phyloP scores from a whole-genome alignment of 2,113 vertebrate species.

The Dunckerocampus dactyliophorus region DNA sequence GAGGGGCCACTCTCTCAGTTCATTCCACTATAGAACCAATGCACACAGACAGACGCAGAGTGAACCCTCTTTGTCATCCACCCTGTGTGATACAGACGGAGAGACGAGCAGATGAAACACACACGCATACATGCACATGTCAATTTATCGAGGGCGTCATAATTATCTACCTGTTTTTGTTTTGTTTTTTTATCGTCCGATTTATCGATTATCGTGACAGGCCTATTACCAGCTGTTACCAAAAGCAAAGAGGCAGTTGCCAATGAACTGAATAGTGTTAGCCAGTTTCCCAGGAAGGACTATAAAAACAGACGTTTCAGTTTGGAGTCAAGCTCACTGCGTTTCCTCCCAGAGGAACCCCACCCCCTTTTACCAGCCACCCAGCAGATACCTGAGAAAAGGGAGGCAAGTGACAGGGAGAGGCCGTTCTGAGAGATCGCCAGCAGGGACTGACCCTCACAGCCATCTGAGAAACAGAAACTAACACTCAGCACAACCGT shows the following conservation, averaged over 20 bases:
- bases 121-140: no score
- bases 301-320: slow-evolving; percentile 23
- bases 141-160: no score
- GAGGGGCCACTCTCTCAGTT: no score
- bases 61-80: no score
- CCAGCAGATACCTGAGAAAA: slow-evolving; percentile 87
- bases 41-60: no score
- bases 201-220: no score
- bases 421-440: slow-evolving; percentile 86
- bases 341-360: slow-evolving; percentile 23
- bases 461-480: slow-evolving; percentile 88
- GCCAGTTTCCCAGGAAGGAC: background rate
- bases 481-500: slow-evolving; percentile 59
- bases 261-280: background rate
- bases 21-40: no score
- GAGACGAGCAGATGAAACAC: no score
- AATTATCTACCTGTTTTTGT: no score
- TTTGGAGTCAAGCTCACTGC: slow-evolving; percentile 41
- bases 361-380: slow-evolving; percentile 5
- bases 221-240: background rate
- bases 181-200: no score
- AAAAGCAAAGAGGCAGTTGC: no score
- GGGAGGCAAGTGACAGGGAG: slow-evolving; percentile 87
- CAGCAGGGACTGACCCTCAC: slow-evolving; percentile 88
- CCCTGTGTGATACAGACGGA: no score